Evolutionary conservation across 2,113 vertebrate species (phyloP), one percentile per base, ranked within the genome.

Genomic region (Catharus minimus): DNA sequence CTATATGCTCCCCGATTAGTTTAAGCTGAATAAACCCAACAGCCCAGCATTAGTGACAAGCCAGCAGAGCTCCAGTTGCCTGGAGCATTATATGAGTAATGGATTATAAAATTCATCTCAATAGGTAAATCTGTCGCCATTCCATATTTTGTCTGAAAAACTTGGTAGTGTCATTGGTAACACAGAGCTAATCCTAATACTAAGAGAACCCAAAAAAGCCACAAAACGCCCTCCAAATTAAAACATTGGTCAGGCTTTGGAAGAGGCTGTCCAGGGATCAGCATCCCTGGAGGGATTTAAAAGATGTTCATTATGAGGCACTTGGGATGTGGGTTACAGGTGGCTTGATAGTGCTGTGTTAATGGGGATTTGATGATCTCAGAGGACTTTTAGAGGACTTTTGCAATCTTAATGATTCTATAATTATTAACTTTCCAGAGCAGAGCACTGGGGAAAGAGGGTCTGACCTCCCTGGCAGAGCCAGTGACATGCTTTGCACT

Each of bases 11-110:
- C 39, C 38, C 2, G 46, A 64, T 86, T 94, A 84, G 73, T 77
- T 94, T 68, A 76, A 76, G 55, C 73, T 77, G 88, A 93, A 68
- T 80, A 92, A 95, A 90, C 72, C 65, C 66, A 95, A 58, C 39
- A 85, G 72, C 74, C 55, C 83, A 88, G 50, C 39, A 75, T 80
- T 86, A 95, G 75, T 55, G 87, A 85, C 52, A 60, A 92, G 71
- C 66, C 89, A 94, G 53, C 49, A 88, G 79, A 90, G 69, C 2
- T 0, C 69, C 21, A 23, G 28, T 58, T 74, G 86, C 93, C 86
- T 88, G 46, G 13, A 57, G 82, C 82, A 66, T 93, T 73, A 36
- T 66, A 13, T 44, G 78, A 75, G 64, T 92, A 94, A 92, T 80
- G 73, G 69, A 39, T 91, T 90, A 82, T 57, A 49, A 90, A 91